Percentiles rank a stretch among this genome's conserved stretches.
Evolutionary conservation across 2,113 vertebrate genomes (phyloP).

Genomic region (Seriola rivoliana): DNA sequence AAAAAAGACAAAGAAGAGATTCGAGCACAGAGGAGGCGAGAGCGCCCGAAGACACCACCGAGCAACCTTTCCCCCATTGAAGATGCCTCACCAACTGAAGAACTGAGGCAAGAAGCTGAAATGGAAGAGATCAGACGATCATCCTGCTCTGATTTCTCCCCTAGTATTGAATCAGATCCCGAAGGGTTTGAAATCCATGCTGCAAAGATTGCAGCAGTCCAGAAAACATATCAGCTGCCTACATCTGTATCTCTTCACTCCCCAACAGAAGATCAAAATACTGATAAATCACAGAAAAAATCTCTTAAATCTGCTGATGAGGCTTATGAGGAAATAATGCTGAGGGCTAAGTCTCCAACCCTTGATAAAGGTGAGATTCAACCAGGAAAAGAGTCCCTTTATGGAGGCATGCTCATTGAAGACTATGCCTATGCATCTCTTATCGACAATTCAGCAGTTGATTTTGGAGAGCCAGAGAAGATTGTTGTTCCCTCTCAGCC

Average conservation of each 20-base stretch:
- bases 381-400: constrained; percentile 92
- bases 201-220: constrained; percentile 94
- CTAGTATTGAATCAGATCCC: constrained; percentile 96
- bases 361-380: constrained; percentile 85
- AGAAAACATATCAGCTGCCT: constrained; percentile 94
- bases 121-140: constrained; percentile 98
- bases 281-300: constrained; percentile 80
- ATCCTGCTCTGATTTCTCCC: constrained; percentile 98
- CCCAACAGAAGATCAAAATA: constrained; percentile 90
- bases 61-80: constrained; percentile 98
- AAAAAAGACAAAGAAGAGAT: constrained; percentile 98
- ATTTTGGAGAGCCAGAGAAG: constrained; percentile 82
- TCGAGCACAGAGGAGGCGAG: constrained; percentile 92
- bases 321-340: constrained; percentile 95
- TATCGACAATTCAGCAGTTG: constrained; percentile 87
- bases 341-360: constrained; percentile 89
- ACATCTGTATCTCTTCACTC: constrained; percentile 93
- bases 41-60: constrained; percentile 93
- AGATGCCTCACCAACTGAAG: constrained; percentile 97
- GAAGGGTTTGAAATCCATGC: constrained; percentile 95
- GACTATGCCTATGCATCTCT: constrained; percentile 96
- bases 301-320: constrained; percentile 92
- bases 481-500: constrained; percentile 85
- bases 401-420: constrained; percentile 97
- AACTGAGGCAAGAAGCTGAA: constrained; percentile 95